A percentile compares a stretch with the other conserved stretches of the same genome.
These are phyloP conservation scores for Eulemur rufifrons DNA, from an alignment of 2,113 vertebrate species.

Conservation along the genomic window DNA sequence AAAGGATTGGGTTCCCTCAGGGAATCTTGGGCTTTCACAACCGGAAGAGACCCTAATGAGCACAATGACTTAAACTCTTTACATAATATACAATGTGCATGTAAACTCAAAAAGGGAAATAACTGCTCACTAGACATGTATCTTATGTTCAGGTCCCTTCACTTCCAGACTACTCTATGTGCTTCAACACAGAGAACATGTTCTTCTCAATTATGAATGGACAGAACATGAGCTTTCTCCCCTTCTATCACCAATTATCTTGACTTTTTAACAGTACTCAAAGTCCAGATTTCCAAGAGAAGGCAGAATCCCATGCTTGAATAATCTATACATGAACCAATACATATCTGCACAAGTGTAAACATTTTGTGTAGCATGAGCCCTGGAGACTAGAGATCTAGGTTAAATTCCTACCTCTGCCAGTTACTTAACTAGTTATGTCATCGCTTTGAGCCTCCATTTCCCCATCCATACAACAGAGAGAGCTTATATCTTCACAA, in stretches of 20 bases:
- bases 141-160: neutral
- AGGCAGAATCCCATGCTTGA: neutral
- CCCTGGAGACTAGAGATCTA: neutral
- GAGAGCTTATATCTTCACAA: neutral
- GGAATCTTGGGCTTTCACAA: neutral
- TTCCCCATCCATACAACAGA: neutral
- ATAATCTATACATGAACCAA: neutral
- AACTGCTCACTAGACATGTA: neutral
- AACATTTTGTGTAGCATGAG: neutral
- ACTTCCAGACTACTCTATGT: rapidly evolving
- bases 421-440: neutral
- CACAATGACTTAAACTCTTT: neutral
- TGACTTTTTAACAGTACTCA: neutral
- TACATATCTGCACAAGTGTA: neutral
- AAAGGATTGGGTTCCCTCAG: neutral
- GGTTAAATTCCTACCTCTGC: neutral
- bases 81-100: neutral
- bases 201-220: neutral
- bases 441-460: neutral
- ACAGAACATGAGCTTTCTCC: neutral
- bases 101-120: neutral
- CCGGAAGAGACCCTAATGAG: neutral
- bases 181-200: neutral
- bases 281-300: neutral
- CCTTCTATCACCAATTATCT: neutral